A percentile compares a stretch with the other conserved stretches of the same genome.
Conservation (phyloP, 2,888 invertebrate genomes). For the Lasioglossum villosulum region DNA sequence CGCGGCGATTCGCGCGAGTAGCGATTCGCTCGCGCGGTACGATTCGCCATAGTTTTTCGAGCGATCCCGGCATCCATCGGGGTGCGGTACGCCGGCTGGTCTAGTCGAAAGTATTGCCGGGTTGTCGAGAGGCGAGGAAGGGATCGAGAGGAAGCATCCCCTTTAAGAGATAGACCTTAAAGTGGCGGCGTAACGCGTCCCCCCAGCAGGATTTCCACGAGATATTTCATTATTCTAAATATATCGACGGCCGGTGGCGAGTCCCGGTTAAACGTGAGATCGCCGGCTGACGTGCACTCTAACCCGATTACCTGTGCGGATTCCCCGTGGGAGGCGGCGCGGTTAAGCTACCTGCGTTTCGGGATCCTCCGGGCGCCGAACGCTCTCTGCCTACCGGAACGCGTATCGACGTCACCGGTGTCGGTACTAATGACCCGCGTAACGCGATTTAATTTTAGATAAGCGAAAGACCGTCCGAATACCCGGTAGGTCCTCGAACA, state of each 20-base stretch:
- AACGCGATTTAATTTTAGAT: constrained; percentile 59
- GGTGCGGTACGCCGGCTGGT: background rate
- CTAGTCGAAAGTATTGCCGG: constrained; percentile 38
- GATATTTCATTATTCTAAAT: constrained; percentile 64
- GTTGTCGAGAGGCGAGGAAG: background rate
- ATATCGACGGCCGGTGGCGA: constrained; percentile 43
- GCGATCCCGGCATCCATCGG: background rate
- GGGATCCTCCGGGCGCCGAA: constrained; percentile 13
- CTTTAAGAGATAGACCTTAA: constrained; percentile 77
- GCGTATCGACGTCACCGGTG: constrained; percentile 31
- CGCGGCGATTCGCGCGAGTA: constrained; percentile 8
- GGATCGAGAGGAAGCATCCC: constrained; percentile 65
- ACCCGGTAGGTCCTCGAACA: background rate
- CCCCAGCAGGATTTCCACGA: constrained; percentile 46
- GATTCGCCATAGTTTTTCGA: background rate
- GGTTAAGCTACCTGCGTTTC: constrained; percentile 31
- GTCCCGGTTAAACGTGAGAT: constrained; percentile 45
- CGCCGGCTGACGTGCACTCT: constrained; percentile 14
- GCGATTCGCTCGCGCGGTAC: constrained; percentile 24
- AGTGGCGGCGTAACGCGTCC: constrained; percentile 56
- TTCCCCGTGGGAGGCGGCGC: constrained; percentile 1
- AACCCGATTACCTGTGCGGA: constrained; percentile 34
- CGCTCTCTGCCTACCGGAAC: constrained; percentile 17
- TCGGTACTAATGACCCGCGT: constrained; percentile 33
- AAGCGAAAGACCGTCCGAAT: constrained; percentile 32